Conservation (phyloP, 2,888 invertebrate species). For the Cerastoderma edule region DNA sequence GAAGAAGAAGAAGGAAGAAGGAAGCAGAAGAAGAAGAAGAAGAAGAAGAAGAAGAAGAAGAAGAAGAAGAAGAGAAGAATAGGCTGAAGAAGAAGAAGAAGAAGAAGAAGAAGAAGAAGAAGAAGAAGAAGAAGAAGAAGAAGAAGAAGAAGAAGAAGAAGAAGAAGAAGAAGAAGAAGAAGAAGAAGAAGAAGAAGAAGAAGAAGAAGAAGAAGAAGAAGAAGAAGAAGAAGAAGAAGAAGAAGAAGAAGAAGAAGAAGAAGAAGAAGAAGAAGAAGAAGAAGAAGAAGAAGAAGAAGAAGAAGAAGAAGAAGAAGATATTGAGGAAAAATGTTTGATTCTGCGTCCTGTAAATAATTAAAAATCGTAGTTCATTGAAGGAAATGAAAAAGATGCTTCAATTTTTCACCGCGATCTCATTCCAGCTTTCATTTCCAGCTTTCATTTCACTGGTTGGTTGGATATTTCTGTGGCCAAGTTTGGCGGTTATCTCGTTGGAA, state of each 20-base stretch:
- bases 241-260: constrained; percentile 1
- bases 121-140: constrained; percentile 1
- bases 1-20: not conserved
- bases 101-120: not conserved
- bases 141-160: constrained; percentile 1
- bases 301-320: not conserved
- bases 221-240: constrained; percentile 1
- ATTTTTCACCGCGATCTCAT: no score
- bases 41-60: not conserved
- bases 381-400: no score
- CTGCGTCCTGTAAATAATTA: no score
- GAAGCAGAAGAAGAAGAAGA: not conserved
- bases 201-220: constrained; percentile 1
- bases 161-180: constrained; percentile 1
- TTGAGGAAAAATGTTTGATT: not conserved
- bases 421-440: no score
- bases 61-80: not conserved
- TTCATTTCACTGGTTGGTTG: no score
- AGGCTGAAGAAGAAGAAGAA: not conserved
- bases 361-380: no score
- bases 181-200: constrained; percentile 1
- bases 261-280: not conserved
- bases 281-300: not conserved
- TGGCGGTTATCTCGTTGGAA: no score
- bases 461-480: no score